Percentiles rank a stretch among this genome's conserved stretches.
These are phyloP conservation scores for Zygothrica quintamaculata DNA, from an alignment of 2,888 invertebrate genomes.

Conservation along the genomic window DNA sequence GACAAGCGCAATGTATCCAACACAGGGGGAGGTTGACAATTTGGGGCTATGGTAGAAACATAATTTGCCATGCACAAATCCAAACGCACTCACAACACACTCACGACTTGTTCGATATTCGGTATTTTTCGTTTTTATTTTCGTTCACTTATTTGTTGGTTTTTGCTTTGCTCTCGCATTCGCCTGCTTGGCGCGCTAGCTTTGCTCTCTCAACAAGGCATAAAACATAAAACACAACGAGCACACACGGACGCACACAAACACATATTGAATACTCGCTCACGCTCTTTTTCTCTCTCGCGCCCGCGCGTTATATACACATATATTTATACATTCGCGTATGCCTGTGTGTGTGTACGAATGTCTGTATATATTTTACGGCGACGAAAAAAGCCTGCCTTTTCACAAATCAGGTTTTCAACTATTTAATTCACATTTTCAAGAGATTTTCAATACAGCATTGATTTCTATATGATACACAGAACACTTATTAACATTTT, in stretches of 20 bases:
- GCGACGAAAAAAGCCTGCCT: slow-evolving; percentile 75
- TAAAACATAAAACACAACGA: slow-evolving; percentile 50
- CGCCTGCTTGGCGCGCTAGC: slow-evolving; percentile 62
- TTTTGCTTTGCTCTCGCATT: slow-evolving; percentile 79
- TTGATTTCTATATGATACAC: slow-evolving; percentile 24
- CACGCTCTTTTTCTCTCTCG: slow-evolving; percentile 50
- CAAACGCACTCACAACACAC: slow-evolving; percentile 29
- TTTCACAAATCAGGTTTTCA: slow-evolving; percentile 77
- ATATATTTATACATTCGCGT: slow-evolving; percentile 41
- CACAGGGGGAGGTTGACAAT: neutral
- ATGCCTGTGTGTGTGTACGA: slow-evolving; percentile 40
- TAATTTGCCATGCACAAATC: slow-evolving; percentile 35
- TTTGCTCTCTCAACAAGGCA: slow-evolving; percentile 50
- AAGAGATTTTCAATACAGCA: slow-evolving; percentile 33
- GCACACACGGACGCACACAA: slow-evolving; percentile 36
- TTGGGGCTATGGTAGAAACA: slow-evolving; percentile 24
- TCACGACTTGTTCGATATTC: slow-evolving; percentile 61
- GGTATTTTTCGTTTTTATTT: slow-evolving; percentile 79
- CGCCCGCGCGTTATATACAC: slow-evolving; percentile 69
- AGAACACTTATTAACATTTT: slow-evolving; percentile 49
- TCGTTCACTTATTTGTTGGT: slow-evolving; percentile 79
- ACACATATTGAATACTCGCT: slow-evolving; percentile 37
- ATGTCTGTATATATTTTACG: slow-evolving; percentile 69
- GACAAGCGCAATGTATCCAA: slow-evolving; percentile 44
- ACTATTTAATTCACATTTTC: slow-evolving; percentile 61